Base-by-base conservation (phyloP, 2,113 vertebrate species). In the Sebastes schlegelii region DNA sequence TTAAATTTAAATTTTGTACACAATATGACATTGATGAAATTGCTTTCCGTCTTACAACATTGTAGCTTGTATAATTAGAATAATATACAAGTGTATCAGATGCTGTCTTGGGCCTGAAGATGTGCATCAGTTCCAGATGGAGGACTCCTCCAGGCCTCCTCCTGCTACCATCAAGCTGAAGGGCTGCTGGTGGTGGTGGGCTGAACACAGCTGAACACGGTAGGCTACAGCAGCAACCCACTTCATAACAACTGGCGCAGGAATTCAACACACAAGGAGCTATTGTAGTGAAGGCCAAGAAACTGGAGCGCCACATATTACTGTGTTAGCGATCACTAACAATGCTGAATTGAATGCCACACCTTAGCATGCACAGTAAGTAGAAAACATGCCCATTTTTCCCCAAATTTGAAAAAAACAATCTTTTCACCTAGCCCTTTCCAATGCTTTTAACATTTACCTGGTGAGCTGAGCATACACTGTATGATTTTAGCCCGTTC, bases 21-120 rank as follows among this genome's bases (percentile, higher is more conserved):
- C 83, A 86, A 86, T 86, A 65, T 83, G 66, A 87, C 67, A 63
- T 17, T 72, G 77, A 88, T 87, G 48, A 87, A 91, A 85, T 81
- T 83, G 81, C 73, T 79, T 88, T 74, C 74, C 48, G 34, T 72
- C 51, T 48, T 61, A 77, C 78, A 90, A 45, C 61, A 48, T 2
- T 64, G 74, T 43, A 71, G 61, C 84, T 60, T 71, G 66, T 79
- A 54, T 81, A 86, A 88, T 81, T 91, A 77, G 65, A 79, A 80
- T 34, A 34, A 34, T 34, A 34, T 45, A 78, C 82, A 72, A 68
- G 74, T 40, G 66, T 77, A 83, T 89, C 69, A 83, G 85, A 82
- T 79, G 71, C 61, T 82, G 43, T 26, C 26, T 16, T 49, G 70
- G 19, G 81, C 82, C 74, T 68, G 79, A 58, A 84, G 86, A 77